Conservation (phyloP, 2,113 vertebrate genomes). For the Hyperopisus bebe region DNA sequence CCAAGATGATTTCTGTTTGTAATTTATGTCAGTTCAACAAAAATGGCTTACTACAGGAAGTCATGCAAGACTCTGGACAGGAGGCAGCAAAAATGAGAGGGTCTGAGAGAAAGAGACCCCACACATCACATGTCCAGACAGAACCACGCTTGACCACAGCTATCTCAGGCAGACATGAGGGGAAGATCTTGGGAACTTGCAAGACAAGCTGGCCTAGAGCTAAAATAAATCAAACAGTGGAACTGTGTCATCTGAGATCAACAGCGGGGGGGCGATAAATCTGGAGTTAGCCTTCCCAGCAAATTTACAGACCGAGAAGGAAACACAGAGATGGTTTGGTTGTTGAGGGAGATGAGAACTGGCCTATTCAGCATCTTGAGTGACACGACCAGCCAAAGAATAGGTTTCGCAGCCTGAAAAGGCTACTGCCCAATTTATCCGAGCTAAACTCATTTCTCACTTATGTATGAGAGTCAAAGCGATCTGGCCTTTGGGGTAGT, state of each 20-base stretch:
- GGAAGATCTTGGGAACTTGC: not conserved
- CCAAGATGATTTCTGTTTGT: not conserved
- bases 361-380: slow-evolving; percentile 4
- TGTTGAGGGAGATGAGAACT: not conserved
- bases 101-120: not conserved
- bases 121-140: not conserved
- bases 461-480: not conserved
- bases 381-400: not conserved
- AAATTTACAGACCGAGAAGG: slow-evolving; percentile 10
- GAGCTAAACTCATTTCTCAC: not conserved
- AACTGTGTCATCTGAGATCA: slow-evolving; percentile 8
- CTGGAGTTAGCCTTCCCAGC: slow-evolving; percentile 9
- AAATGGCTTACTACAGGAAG: not conserved
- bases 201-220: not conserved
- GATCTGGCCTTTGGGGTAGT: not conserved
- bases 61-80: not conserved
- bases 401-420: not conserved
- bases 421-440: not conserved
- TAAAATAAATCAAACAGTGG: slow-evolving; percentile 13
- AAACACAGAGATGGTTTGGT: not conserved
- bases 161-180: not conserved
- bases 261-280: not conserved
- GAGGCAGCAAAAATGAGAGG: not conserved
- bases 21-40: not conserved
- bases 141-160: not conserved